phyloP scores from a whole-genome alignment of 2,113 vertebrate genomes.

The Pyxicephalus adspersus region DNA sequence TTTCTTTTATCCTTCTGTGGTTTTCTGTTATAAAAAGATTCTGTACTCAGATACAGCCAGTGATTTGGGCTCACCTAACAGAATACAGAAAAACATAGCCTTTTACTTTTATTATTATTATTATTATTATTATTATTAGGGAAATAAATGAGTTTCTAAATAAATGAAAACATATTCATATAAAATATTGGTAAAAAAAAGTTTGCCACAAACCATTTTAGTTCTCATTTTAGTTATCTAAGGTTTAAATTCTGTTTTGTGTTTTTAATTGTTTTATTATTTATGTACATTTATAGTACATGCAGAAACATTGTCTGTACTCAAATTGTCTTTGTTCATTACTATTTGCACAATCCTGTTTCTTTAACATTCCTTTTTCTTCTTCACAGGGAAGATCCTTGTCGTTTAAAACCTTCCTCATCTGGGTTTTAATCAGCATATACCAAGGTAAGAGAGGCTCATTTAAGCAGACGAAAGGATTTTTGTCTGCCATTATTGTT shows the following conservation, averaged over 20 bases:
- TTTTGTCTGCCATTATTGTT: constrained; percentile 62
- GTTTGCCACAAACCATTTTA: no score
- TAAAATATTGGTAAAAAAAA: no score
- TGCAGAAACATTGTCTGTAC: background rate
- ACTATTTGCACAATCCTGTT: constrained; percentile 2
- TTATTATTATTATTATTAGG: no score
- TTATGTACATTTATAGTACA: background rate
- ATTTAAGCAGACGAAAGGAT: constrained; percentile 47
- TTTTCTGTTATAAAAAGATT: no score
- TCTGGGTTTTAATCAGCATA: constrained; percentile 83
- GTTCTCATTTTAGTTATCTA: no score
- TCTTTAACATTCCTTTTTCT: constrained; percentile 38
- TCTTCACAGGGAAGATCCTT: constrained; percentile 86
- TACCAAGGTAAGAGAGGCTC: constrained; percentile 77
- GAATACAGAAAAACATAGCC: no score
- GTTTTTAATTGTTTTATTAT: background rate
- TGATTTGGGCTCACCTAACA: no score
- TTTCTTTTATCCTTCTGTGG: no score
- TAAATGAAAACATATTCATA: no score
- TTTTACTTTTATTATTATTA: no score
- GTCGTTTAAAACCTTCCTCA: constrained; percentile 88
- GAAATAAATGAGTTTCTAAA: no score
- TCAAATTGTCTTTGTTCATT: background rate
- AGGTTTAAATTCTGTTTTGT: background rate
- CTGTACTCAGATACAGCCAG: no score